These are phyloP conservation scores for Drosophila rufa DNA, from an alignment of 1,140 invertebrate species.

Conservation along the genomic window DNA sequence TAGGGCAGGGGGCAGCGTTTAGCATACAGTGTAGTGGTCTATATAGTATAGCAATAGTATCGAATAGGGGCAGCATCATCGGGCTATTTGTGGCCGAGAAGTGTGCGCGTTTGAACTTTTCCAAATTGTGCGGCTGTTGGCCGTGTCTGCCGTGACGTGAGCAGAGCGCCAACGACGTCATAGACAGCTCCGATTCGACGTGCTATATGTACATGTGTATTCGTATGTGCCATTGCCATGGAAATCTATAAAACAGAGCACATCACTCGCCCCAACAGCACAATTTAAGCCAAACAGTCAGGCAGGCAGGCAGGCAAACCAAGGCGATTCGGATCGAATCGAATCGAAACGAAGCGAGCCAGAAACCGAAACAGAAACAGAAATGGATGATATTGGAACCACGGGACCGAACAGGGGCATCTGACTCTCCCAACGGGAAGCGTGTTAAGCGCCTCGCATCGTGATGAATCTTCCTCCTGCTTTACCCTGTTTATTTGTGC, in stretches of 20 bases:
- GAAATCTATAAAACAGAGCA: conserved; percentile 55
- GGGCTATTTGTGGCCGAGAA: conserved; percentile 71
- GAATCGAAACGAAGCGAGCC: conserved; percentile 14
- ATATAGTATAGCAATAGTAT: conserved; percentile 26
- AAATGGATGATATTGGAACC: conserved; percentile 21
- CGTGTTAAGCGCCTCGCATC: conserved; percentile 66
- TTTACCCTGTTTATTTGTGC: conserved; percentile 71
- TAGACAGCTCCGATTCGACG: conserved; percentile 42
- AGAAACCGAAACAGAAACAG: conserved; percentile 18
- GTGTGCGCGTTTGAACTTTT: conserved; percentile 77
- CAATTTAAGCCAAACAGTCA: conserved; percentile 12
- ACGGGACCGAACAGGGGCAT: conserved; percentile 28
- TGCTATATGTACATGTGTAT: conserved; percentile 13
- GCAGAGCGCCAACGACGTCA: conserved; percentile 62
- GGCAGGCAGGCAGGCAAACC: neutral
- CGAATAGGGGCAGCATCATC: conserved; percentile 52
- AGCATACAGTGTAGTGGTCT: conserved; percentile 5
- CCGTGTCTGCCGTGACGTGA: conserved; percentile 64
- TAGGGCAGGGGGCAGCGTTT: conserved; percentile 1
- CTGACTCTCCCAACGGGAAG: conserved; percentile 75
- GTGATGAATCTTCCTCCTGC: conserved; percentile 31
- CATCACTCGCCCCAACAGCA: conserved; percentile 15
- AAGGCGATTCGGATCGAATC: conserved; percentile 20
- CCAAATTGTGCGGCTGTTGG: conserved; percentile 51
- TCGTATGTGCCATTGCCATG: conserved; percentile 50